Conservation (phyloP, 2,888 invertebrate genomes). For the Eilema sororculum region DNA sequence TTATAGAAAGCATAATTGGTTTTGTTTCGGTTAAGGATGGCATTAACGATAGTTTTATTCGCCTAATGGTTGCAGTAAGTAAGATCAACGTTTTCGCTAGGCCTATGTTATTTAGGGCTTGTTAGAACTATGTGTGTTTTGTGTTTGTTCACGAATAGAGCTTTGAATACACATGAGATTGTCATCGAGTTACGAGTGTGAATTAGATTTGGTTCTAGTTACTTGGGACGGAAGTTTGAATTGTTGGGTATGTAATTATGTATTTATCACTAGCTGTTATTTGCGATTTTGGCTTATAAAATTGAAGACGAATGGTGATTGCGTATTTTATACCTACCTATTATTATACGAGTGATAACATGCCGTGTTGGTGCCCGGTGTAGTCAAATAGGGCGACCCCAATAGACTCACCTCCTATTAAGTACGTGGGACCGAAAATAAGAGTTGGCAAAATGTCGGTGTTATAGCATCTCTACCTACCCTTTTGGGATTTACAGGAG, state of each 20-base stretch:
- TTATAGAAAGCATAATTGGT: conserved; percentile 79
- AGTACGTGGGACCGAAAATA: too few species aligned
- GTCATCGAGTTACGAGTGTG: conserved; percentile 34
- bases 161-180: conserved; percentile 47
- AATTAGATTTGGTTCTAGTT: conserved; percentile 48
- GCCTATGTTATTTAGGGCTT: conserved; percentile 49
- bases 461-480: too few species aligned
- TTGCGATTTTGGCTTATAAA: not conserved
- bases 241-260: conserved; percentile 32
- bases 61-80: conserved; percentile 72
- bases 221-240: conserved; percentile 35
- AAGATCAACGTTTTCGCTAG: conserved; percentile 65
- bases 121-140: conserved; percentile 30
- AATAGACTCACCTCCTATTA: too few species aligned
- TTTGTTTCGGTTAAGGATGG: conserved; percentile 77
- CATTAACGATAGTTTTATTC: conserved; percentile 77
- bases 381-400: too few species aligned
- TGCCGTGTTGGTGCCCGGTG: too few species aligned
- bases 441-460: too few species aligned
- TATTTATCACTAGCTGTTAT: conserved; percentile 26
- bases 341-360: too few species aligned
- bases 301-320: not conserved
- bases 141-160: conserved; percentile 34
- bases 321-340: not conserved
- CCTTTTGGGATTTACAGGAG: too few species aligned